Conservation (phyloP, 2,113 vertebrate genomes). For the Carassius gibelio region DNA sequence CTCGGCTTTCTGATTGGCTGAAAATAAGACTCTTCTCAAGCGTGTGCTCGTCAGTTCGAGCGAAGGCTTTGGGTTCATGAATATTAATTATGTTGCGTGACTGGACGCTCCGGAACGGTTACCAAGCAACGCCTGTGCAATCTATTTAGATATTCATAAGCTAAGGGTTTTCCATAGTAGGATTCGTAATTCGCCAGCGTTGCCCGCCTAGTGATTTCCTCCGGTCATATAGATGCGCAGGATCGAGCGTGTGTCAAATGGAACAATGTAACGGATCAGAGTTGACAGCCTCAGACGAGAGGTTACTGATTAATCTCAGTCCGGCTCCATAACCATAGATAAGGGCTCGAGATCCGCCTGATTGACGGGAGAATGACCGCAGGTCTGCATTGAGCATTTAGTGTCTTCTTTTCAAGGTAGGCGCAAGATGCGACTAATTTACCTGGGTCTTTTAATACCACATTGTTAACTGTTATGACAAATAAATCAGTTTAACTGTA, state of each 20-base stretch:
- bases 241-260: conserved; percentile 61
- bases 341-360: conserved; percentile 52
- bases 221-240: conserved; percentile 54
- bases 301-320: conserved; percentile 74
- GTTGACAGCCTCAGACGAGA: conserved; percentile 57
- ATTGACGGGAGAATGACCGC: conserved; percentile 26
- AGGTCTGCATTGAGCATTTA: not conserved
- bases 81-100: conserved; percentile 6
- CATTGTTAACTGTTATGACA: not conserved
- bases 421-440: not conserved
- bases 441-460: not conserved
- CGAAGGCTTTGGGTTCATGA: not conserved
- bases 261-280: conserved; percentile 67
- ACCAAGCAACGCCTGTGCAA: conserved; percentile 11
- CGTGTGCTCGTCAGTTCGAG: not conserved
- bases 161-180: conserved; percentile 7
- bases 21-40: not conserved
- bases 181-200: conserved; percentile 32
- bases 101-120: not conserved
- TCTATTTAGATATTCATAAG: conserved; percentile 28
- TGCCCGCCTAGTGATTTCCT: conserved; percentile 71
- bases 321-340: conserved; percentile 65
- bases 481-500: not conserved
- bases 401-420: conserved; percentile 17
- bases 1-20: conserved; percentile 6